phyloP scores from a whole-genome alignment of 2,113 vertebrate genomes.

The Otocyon megalotis region DNA sequence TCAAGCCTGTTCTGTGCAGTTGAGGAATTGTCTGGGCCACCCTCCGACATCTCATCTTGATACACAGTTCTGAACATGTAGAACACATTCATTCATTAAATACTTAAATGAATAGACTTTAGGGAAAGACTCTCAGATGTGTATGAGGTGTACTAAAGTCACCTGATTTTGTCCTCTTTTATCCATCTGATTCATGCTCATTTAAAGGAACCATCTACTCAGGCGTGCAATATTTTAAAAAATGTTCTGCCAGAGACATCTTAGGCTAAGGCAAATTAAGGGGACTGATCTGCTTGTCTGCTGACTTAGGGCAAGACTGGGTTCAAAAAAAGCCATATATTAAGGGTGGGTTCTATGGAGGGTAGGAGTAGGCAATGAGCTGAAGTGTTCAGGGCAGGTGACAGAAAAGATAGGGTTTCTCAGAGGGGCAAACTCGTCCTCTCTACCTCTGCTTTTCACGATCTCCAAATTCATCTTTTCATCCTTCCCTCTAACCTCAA shows the following conservation, averaged over 20 bases:
- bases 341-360: background rate
- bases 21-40: background rate
- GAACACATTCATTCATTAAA: constrained; percentile 42
- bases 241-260: background rate
- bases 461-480: background rate
- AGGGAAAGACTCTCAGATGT: background rate
- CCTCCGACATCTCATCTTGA: background rate
- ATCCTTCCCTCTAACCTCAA: constrained; percentile 2
- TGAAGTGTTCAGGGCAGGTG: background rate
- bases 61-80: background rate
- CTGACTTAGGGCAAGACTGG: background rate
- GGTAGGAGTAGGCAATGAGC: background rate
- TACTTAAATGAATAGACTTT: constrained; percentile 24
- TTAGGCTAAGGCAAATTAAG: constrained; percentile 9
- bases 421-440: background rate
- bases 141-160: constrained; percentile 43
- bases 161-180: background rate
- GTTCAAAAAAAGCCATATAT: background rate
- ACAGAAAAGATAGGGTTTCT: constrained; percentile 11
- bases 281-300: background rate
- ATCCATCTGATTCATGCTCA: background rate
- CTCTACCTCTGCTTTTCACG: background rate
- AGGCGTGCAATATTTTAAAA: constrained; percentile 22
- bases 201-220: constrained; percentile 26
- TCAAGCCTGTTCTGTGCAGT: background rate